These are phyloP conservation scores for Sebastes diaconus DNA, from an alignment of 2,797 vertebrate species.

Conservation along the genomic window DNA sequence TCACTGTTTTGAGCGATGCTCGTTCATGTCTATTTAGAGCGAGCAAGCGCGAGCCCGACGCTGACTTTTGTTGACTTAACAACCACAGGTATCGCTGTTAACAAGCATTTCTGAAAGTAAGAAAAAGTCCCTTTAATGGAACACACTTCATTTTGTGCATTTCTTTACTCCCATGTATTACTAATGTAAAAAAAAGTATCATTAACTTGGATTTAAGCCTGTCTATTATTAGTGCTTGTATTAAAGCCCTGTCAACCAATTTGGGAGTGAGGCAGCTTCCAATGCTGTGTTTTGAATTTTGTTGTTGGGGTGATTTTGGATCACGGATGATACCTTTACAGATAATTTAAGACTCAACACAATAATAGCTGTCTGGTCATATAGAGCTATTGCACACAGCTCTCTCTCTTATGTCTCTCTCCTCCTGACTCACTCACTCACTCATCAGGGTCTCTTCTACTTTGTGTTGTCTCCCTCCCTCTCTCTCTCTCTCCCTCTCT, in stretches of 20 bases:
- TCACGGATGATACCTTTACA: background rate
- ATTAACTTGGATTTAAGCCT: background rate
- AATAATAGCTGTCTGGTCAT: conserved; percentile 50
- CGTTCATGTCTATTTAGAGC: too few species aligned
- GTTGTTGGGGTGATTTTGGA: background rate
- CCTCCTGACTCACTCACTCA: conserved; percentile 36
- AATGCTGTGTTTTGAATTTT: background rate
- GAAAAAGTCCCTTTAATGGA: too few species aligned
- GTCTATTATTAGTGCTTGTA: background rate
- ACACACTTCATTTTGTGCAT: too few species aligned
- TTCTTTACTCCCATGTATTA: background rate
- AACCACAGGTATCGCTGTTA: fast-evolving
- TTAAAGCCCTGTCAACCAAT: background rate
- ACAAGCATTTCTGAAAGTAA: too few species aligned
- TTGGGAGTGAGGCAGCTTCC: background rate
- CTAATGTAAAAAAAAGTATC: too few species aligned
- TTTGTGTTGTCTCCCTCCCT: conserved; percentile 27
- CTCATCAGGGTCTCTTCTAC: conserved; percentile 31
- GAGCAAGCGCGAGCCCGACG: too few species aligned
- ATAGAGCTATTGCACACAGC: conserved; percentile 40
- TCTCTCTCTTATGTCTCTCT: conserved; percentile 27
- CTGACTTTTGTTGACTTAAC: too few species aligned
- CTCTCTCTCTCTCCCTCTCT: background rate
- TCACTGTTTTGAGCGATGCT: too few species aligned
- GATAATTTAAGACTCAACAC: conserved; percentile 1